Conservation (phyloP, 2,797 vertebrate species). For the Halcyon chelicuti region DNA sequence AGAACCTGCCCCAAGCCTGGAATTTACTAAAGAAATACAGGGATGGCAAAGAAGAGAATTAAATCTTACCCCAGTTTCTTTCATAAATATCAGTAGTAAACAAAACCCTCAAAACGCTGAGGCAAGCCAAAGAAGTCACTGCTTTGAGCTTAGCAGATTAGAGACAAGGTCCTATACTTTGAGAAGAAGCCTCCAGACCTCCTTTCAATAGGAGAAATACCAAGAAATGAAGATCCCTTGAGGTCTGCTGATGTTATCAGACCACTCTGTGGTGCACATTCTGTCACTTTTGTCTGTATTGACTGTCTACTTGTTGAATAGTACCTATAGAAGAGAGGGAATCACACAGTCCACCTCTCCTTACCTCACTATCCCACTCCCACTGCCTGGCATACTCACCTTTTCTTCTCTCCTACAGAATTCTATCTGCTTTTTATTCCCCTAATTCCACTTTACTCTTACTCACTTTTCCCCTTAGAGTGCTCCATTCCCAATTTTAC, state of each 20-base stretch:
- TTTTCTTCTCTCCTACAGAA: not conserved
- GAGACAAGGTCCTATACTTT: not conserved
- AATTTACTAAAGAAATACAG: not conserved
- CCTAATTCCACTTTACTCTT: not conserved
- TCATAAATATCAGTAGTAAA: not conserved
- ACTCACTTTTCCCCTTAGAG: not conserved
- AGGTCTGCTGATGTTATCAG: not conserved
- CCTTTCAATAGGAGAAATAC: not conserved
- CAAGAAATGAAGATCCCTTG: not conserved
- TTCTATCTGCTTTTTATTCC: not conserved
- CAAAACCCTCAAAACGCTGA: not conserved
- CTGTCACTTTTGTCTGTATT: not conserved
- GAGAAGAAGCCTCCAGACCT: not conserved
- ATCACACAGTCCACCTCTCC: not conserved
- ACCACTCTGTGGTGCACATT: not conserved
- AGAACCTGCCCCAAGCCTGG: not conserved
- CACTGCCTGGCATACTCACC: fast-evolving
- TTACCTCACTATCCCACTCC: not conserved
- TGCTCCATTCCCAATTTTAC: not conserved
- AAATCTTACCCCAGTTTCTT: not conserved
- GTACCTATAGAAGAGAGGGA: not conserved
- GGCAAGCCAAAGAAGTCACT: not conserved
- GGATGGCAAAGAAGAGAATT: not conserved
- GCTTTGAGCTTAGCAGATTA: not conserved
- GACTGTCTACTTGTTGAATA: not conserved